Base-by-base conservation (phyloP, 2,888 invertebrate species). In the Falcaria lacertinaria region DNA sequence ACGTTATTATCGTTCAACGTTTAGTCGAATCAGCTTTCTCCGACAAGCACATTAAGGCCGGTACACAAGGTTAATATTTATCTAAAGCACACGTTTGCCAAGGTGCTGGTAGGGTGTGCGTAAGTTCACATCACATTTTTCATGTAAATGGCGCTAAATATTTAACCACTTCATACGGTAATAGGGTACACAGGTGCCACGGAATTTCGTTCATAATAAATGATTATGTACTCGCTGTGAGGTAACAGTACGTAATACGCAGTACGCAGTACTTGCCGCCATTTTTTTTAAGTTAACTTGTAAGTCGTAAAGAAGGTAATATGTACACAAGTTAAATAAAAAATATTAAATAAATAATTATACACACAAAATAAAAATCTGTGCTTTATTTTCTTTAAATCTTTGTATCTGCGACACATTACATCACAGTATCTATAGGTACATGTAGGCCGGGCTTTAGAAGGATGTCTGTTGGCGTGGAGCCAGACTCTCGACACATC, bases 401-500 rank as follows among this genome's bases (percentile, higher is more conserved):
- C 5, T 19, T 19, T 19, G 19, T 19, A 4, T 19, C 5, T 19
- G 19, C 5, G 2, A 19, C 5, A 15, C 22, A 19, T 19, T 38
- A 22, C 28, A 34, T 25, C n/a, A 15, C 13, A 34, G 14, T 17
- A 32, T n/a, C n/a, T n/a, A n/a, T 22, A 17, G 19, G n/a, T 14
- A 25, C 39, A 42, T 57, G 45, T 52, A 44, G 17, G 5, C 50
- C 8, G 35, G 42, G 45, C 54, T 58, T 68, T 56, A 64, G 50
- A 45, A 52, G 50, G 52, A 51, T 45, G 45, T 48, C 48, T 40
- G 48, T 56, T 82, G 82, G 82, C 74, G 58, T 45, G 44, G 44
- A 48, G 82, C 82, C 82, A 82, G 60, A 44, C 65, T 51, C 75
- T 78, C 69, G 60, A 69, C 69, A 65, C 66, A 61, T 71, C 67